These are phyloP conservation scores for Drosophila tsacasi DNA, from an alignment of 1,140 invertebrate genomes.

Conservation along the genomic window DNA sequence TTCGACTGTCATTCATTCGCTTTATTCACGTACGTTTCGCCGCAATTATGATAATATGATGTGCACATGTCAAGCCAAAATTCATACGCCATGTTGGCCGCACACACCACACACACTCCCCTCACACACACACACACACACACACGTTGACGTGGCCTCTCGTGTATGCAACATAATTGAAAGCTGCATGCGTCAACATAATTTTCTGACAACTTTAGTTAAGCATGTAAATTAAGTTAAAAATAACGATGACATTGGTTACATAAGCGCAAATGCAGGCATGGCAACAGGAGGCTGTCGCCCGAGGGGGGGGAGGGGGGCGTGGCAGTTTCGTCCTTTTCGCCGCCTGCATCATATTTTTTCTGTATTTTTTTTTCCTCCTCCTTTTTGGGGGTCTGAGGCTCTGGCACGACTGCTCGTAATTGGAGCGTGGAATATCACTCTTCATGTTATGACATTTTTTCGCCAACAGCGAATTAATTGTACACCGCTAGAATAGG, in stretches of 20 bases:
- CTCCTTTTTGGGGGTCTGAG: slow-evolving; percentile 10
- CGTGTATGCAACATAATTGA: slow-evolving; percentile 80
- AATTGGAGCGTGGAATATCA: slow-evolving; percentile 85
- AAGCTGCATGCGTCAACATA: slow-evolving; percentile 83
- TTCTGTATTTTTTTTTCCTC: slow-evolving; percentile 34
- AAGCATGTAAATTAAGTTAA: slow-evolving; percentile 84
- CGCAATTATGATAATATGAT: slow-evolving; percentile 77
- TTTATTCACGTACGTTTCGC: slow-evolving; percentile 49
- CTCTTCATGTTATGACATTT: slow-evolving; percentile 85
- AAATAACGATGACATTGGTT: slow-evolving; percentile 84
- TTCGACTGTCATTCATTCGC: slow-evolving; percentile 47
- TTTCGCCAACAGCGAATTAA: slow-evolving; percentile 82
- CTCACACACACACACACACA: background rate
- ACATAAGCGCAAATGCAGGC: slow-evolving; percentile 74
- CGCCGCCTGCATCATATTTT: slow-evolving; percentile 6
- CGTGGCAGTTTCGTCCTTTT: slow-evolving; percentile 23
- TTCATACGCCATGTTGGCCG: slow-evolving; percentile 64
- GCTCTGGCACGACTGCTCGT: slow-evolving; percentile 72
- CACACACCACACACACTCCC: slow-evolving; percentile 11
- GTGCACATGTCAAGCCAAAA: slow-evolving; percentile 71
- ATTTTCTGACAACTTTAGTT: slow-evolving; percentile 84
- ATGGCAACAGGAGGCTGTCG: slow-evolving; percentile 6
- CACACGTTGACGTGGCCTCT: slow-evolving; percentile 41
- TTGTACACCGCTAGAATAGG: slow-evolving; percentile 67
- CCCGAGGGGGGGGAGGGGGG: background rate